Conservation (phyloP, 2,888 invertebrate genomes). For the Dryocosmus kuriphilus region DNA sequence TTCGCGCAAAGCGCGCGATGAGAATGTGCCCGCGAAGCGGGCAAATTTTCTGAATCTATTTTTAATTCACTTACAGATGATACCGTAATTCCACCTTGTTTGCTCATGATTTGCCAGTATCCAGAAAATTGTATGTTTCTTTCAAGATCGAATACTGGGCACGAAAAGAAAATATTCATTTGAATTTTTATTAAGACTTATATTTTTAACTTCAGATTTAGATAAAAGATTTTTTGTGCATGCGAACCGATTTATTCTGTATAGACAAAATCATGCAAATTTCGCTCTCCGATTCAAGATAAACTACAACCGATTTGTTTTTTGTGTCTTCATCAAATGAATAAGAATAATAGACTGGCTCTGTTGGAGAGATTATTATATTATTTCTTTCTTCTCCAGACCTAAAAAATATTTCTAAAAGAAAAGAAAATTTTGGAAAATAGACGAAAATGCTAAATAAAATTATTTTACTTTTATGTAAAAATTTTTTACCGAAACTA, state of each 20-base stretch:
- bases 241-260: conserved; percentile 84
- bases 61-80: conserved; percentile 81
- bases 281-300: conserved; percentile 83
- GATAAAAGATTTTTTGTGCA: conserved; percentile 73
- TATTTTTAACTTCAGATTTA: conserved; percentile 15
- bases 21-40: too few relatives aligned
- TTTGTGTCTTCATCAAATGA: conserved; percentile 78
- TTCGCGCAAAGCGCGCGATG: too few relatives aligned
- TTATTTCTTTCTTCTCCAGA: conserved; percentile 55
- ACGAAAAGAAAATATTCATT: conserved; percentile 82
- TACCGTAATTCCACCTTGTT: conserved; percentile 87
- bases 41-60: conserved; percentile 78
- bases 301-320: conserved; percentile 80
- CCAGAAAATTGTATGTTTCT: conserved; percentile 87
- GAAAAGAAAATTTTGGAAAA: too few relatives aligned
- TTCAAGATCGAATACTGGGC: conserved; percentile 90
- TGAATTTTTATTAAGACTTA: not conserved
- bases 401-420: conserved; percentile 76
- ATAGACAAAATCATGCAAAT: conserved; percentile 89
- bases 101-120: conserved; percentile 87
- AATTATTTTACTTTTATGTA: conserved; percentile 81
- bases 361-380: conserved; percentile 78
- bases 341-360: conserved; percentile 83
- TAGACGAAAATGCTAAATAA: conserved; percentile 85
- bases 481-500: conserved; percentile 82